Evolutionary conservation across 2,113 vertebrate genomes (phyloP).

Genomic region (Stictonetta naevosa): DNA sequence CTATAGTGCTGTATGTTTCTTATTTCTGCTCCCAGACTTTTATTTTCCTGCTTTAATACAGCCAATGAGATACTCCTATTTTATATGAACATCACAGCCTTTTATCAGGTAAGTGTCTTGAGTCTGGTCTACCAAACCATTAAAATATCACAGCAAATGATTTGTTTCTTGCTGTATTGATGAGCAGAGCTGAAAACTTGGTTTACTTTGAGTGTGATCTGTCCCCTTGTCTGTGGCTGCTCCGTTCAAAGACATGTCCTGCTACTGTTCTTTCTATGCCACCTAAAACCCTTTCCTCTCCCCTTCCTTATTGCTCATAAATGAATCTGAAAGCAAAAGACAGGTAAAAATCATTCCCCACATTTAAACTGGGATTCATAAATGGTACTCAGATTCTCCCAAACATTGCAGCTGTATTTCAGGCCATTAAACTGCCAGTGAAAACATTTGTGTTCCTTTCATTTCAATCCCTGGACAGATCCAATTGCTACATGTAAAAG

Average conservation of each 20-base stretch:
- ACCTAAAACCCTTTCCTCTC: neutral
- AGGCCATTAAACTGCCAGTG: neutral
- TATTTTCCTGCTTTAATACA: neutral
- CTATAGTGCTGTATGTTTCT: neutral
- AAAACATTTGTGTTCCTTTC: constrained; percentile 19
- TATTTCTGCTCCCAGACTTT: neutral
- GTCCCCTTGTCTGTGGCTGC: neutral
- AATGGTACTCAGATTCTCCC: neutral
- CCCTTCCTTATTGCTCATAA: neutral
- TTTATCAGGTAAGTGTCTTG: neutral
- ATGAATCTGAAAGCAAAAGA: neutral
- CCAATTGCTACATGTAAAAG: constrained; percentile 13
- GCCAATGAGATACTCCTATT: neutral
- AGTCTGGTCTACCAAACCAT: neutral
- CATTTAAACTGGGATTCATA: neutral
- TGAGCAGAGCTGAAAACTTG: neutral
- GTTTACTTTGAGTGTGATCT: neutral
- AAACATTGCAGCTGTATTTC: neutral
- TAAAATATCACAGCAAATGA: neutral
- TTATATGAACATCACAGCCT: neutral
- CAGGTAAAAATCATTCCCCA: neutral
- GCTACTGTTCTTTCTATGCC: neutral
- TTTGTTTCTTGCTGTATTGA: neutral
- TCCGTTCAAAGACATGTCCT: neutral
- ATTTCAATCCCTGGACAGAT: neutral